Evolutionary conservation across 2,113 vertebrate species (phyloP), one percentile per base, ranked within the genome.

Genomic region (Larimichthys crocea): DNA sequence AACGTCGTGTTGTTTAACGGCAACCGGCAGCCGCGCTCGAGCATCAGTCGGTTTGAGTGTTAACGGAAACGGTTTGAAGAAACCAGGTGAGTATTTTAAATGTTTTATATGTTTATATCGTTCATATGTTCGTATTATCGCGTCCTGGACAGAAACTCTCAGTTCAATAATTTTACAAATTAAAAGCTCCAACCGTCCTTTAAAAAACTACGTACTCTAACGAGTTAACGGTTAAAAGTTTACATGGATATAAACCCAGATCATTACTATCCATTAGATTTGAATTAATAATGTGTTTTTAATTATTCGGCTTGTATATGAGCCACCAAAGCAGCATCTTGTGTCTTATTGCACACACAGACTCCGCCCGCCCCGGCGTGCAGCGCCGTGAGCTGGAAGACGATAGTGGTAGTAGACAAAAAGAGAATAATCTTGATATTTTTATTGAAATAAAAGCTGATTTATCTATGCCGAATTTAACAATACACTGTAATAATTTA

Each of bases 401-500:
- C 11, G 12, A 11, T 40, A 3, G 16, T 19, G 48, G 19, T 9
- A 53, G 42, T 6, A 42, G 26, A 74, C 10, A 9, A 14, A 3
- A 9, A 5, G 1, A 11, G 44, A 40, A 8, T 9, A 40, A 40
- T 10, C 3, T 59, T 59, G 24, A 3, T 24, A 2, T 59, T 29
- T 29, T 12, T 5, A 15, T 3, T 2, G 0, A 70, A 20, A 7
- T 2, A 20, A 17, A 5, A 42, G 5, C 53, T 14, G 4, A 8
- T 3, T 26, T n/a, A 5, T 22, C 2, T 5, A 0, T 4, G 46
- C 42, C 19, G 63, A 67, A 9, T 49, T 17, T 0, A 52, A 20
- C 7, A 29, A 29, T 10, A 42, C 0, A 0, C 2, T 0, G 0
- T 1, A 22, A 24, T 7, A 1, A 24, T 19, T 2, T 5, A 24